Conservation (phyloP, 2,888 invertebrate species). For the Noctua janthina region DNA sequence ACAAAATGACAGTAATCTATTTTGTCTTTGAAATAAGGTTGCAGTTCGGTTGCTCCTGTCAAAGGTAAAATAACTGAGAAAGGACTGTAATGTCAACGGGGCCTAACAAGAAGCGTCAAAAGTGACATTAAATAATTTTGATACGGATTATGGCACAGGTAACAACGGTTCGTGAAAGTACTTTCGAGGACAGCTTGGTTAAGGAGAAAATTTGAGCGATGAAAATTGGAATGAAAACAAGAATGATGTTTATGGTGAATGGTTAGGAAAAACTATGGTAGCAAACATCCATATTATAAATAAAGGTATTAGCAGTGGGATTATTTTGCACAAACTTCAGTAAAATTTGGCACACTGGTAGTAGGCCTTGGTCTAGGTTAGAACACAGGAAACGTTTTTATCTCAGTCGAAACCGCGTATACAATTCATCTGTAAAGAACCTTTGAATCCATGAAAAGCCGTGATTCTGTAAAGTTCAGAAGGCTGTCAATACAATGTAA, state of each 20-base stretch:
- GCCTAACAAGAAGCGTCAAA: slow-evolving; percentile 76
- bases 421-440: neutral
- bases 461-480: slow-evolving; percentile 24
- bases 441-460: slow-evolving; percentile 4
- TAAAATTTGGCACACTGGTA: neutral
- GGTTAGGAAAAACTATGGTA: neutral
- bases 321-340: neutral
- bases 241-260: neutral
- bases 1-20: neutral
- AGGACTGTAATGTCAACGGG: slow-evolving; percentile 35
- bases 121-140: slow-evolving; percentile 75
- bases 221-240: too few species aligned
- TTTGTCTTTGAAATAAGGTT: neutral
- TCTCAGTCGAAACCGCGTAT: neutral
- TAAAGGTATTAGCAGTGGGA: too few species aligned
- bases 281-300: neutral
- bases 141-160: slow-evolving; percentile 66
- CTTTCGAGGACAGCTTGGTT: slow-evolving; percentile 58
- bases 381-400: neutral
- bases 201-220: neutral
- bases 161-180: slow-evolving; percentile 69
- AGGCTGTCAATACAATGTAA: slow-evolving; percentile 42
- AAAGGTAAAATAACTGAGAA: neutral
- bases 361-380: neutral
- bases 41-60: neutral